Evolutionary conservation across 1,140 invertebrate species (phyloP), one percentile per base, ranked within the genome.

Genomic region (Tetragonula clypearis): DNA sequence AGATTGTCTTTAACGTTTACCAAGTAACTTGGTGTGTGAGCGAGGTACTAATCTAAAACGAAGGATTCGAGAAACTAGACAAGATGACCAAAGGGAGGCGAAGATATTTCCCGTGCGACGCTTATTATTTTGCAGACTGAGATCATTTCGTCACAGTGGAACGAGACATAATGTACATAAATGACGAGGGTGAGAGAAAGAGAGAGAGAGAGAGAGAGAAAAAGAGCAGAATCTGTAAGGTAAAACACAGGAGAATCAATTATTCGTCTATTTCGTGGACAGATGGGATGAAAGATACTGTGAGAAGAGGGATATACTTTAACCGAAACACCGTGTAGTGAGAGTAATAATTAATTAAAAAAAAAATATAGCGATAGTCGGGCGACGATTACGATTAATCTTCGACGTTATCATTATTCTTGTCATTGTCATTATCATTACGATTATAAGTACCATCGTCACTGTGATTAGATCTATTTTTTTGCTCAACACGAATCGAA

Each of bases 311-410:
- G 90, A 92, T 92, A 94, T 93, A 94, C 91, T 93, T 92, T 94
- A 94, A 94, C 87, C 93, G 93, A 49, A 89, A 92, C 92, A 94
- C 93, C 93, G 92, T 93, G 93, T 95, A 95, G 92, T 92, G 93
- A 94, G 92, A 94, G 92, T 92, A 94, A 92, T 92, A 93, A 93
- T 91, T 93, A 93, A 93, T 71, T 77, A 62, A 76, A 75, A n/a
- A 17, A 75, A 92, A 92, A 93, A 65, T 86, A 92, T 94, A 94
- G 92, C 91, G 90, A 88, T 92, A 90, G 89, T 84, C 84, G 86
- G 84, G 82, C 86, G 88, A 93, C 88, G 92, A 91, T 92, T 93
- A 92, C 81, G 87, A 92, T 92, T 93, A 93, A 88, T 92, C 92
- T 68, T 92, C 87, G 87, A 85, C 90, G 91, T 91, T 90, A 87